Percentiles rank a stretch among this genome's conserved stretches.
Conservation (phyloP, 2,797 vertebrate species). For the Onychomys leucogaster region DNA sequence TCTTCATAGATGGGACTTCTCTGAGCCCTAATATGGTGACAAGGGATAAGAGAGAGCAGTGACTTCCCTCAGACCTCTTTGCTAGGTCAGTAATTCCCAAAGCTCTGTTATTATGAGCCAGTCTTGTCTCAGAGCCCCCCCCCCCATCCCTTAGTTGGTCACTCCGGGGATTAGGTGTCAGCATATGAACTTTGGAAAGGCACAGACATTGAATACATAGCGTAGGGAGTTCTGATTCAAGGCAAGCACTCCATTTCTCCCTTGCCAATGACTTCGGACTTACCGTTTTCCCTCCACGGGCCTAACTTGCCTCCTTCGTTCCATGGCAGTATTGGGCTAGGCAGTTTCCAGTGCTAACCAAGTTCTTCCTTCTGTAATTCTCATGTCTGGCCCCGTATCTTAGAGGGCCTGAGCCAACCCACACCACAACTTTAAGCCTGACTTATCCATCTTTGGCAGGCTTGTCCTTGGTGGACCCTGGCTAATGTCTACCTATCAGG, state of each 20-base stretch:
- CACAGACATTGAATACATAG: background rate
- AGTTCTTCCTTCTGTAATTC: background rate
- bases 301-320: background rate
- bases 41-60: background rate
- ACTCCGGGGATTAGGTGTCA: background rate
- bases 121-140: background rate
- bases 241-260: background rate
- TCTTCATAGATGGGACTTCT: background rate
- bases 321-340: background rate
- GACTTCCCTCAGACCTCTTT: background rate
- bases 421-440: conserved; percentile 6
- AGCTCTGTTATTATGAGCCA: background rate
- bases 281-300: background rate
- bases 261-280: background rate
- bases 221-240: background rate
- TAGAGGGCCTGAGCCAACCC: background rate
- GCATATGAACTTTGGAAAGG: background rate
- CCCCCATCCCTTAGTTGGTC: background rate
- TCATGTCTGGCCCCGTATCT: background rate
- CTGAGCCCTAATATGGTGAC: background rate
- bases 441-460: background rate
- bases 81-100: background rate
- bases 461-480: background rate
- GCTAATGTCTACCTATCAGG: background rate
- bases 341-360: background rate